phyloP scores from a whole-genome alignment of 53 echinoderm and acorn worm genomes.

The Echinarachnius parma region DNA sequence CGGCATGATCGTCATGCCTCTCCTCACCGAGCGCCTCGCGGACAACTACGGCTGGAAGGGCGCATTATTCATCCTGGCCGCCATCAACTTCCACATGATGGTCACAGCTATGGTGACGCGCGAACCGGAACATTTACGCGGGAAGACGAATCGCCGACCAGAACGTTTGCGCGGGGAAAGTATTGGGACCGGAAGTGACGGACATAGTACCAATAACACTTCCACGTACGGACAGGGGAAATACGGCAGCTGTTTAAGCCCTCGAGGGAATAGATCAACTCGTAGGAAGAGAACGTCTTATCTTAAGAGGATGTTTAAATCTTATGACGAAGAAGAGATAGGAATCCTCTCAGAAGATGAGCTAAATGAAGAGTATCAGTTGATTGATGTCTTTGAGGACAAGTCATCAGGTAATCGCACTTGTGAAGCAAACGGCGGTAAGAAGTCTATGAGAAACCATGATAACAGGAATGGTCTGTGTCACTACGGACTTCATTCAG shows the following conservation, averaged over 20 bases:
- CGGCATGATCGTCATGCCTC: conserved; percentile 49
- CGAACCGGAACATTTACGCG: neutral
- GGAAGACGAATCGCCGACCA: neutral
- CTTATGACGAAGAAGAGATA: conserved; percentile 17
- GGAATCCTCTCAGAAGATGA: conserved; percentile 9
- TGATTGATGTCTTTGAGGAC: too few relatives aligned
- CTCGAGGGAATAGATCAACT: neutral
- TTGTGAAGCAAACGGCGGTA: too few relatives aligned
- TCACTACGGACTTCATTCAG: too few relatives aligned
- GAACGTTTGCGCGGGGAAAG: conserved; percentile 3
- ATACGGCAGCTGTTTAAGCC: conserved; percentile 12
- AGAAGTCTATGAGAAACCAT: too few relatives aligned
- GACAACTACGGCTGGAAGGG: conserved; percentile 45
- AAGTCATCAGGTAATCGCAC: too few relatives aligned
- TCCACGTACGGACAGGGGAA: neutral
- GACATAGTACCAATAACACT: neutral
- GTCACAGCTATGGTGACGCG: conserved; percentile 36
- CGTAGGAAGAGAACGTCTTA: neutral
- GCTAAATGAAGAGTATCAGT: too few relatives aligned
- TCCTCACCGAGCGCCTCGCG: conserved; percentile 17
- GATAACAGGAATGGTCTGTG: too few relatives aligned
- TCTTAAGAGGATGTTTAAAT: conserved; percentile 21
- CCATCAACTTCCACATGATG: conserved; percentile 29
- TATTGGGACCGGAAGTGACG: neutral
- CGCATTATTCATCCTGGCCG: conserved; percentile 38